A percentile compares a stretch with the other conserved stretches of the same genome.
These are phyloP conservation scores for Drosophila paulistorum DNA, from an alignment of 1,140 invertebrate genomes.

Conservation along the genomic window DNA sequence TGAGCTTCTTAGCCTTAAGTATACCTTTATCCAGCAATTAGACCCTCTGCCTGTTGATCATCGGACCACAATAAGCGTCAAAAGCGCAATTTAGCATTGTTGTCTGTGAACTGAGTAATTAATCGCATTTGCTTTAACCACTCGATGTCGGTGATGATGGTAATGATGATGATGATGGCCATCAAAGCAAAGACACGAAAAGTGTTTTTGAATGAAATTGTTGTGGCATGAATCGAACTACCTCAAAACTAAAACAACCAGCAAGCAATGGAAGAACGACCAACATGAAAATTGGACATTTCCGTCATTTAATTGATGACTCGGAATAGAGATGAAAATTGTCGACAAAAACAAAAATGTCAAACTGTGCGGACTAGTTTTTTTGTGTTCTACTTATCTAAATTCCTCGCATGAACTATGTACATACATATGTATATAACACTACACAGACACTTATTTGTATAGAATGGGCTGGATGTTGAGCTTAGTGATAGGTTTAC, in stretches of 20 bases:
- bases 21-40: slow-evolving; percentile 50
- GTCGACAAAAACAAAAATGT: slow-evolving; percentile 50
- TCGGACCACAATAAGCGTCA: slow-evolving; percentile 48
- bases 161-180: slow-evolving; percentile 27
- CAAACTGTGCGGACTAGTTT: slow-evolving; percentile 55
- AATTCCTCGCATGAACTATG: too few relatives aligned
- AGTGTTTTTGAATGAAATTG: slow-evolving; percentile 57
- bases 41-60: slow-evolving; percentile 37
- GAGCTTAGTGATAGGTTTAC: background rate
- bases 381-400: slow-evolving; percentile 9
- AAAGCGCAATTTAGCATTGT: slow-evolving; percentile 65
- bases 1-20: background rate
- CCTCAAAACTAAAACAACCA: slow-evolving; percentile 23
- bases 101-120: slow-evolving; percentile 69
- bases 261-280: slow-evolving; percentile 43
- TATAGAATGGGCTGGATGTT: background rate
- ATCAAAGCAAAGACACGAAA: slow-evolving; percentile 75
- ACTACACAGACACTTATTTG: too few relatives aligned
- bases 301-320: slow-evolving; percentile 78
- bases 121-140: slow-evolving; percentile 60
- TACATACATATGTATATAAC: too few relatives aligned
- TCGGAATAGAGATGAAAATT: slow-evolving; percentile 59
- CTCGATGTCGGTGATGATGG: background rate
- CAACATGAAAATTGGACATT: slow-evolving; percentile 73
- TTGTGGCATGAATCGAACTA: slow-evolving; percentile 45